Evolutionary conservation across 2,888 invertebrate genomes (phyloP), one percentile per base, ranked within the genome.

Genomic region (Apoda limacodes): DNA sequence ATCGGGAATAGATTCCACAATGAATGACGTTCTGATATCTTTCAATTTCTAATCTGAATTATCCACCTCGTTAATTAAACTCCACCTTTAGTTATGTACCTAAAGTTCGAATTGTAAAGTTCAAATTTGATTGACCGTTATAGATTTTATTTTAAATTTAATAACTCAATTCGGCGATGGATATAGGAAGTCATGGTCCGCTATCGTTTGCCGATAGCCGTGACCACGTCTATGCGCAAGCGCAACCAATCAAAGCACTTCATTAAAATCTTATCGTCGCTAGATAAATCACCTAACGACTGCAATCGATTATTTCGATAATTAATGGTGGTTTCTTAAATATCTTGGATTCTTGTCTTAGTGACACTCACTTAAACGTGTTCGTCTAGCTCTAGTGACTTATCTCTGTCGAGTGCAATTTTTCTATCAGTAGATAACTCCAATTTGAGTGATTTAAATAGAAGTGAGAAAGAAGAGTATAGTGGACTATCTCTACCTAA

Each of bases 221-320:
- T 60, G 64, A 63, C 66, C 57, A 45, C 43, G 55, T 70, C 67
- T 64, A 50, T 68, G 75, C 59, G 68, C 65, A 50, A 67, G 75
- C 59, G 69, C 67, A 58, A 74, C 75, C 76, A 78, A 78, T 78
- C 78, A 78, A 72, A 76, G 78, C 76, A 76, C 80, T 78, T 80
- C 78, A 80, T 80, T 80, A 80, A 80, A 78, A 75, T 74, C 74
- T 80, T 80, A 80, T 80, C 80, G 71, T 60, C 65, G 61, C 66
- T 70, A 78, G 78, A 80, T 80, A 80, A 80, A 80, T 80, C 78
- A 80, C 76, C 57, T 66, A 71, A 75, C 75, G 72, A 66, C 69
- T 68, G 56, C 74, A 60, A 78, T 80, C 76, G 76, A 76, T 80
- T 80, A 80, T 78, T 78, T 67, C 56, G 70, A 76, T 76, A 80